A percentile compares a stretch with the other conserved stretches of the same genome.
These are phyloP conservation scores for Orthosia incerta DNA, from an alignment of 2,888 invertebrate genomes.

Conservation along the genomic window DNA sequence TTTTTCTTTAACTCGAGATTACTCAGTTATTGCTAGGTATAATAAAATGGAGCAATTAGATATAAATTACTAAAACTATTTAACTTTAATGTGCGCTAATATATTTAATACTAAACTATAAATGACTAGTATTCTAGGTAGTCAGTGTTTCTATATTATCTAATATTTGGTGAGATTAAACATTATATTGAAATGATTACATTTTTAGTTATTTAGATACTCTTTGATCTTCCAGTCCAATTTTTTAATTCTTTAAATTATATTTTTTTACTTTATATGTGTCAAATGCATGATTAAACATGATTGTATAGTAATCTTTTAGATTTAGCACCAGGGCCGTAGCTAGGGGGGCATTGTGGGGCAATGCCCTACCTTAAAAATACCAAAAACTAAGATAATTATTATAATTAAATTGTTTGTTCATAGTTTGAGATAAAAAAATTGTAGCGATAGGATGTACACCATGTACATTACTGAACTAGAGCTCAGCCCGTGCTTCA, in stretches of 20 bases:
- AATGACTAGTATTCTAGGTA: slow-evolving; percentile 69
- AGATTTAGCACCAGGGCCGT: not conserved
- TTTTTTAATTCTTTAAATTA: slow-evolving; percentile 31
- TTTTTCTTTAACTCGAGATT: slow-evolving; percentile 68
- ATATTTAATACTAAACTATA: slow-evolving; percentile 63
- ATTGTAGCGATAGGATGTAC: too few species aligned
- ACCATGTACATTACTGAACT: too few species aligned
- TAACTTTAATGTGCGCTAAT: slow-evolving; percentile 76
- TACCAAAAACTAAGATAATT: too few species aligned
- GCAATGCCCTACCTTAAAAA: too few species aligned
- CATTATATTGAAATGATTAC: slow-evolving; percentile 52
- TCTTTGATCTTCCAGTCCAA: slow-evolving; percentile 46
- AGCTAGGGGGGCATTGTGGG: too few species aligned
- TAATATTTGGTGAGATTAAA: slow-evolving; percentile 65
- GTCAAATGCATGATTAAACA: slow-evolving; percentile 3
- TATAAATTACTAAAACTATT: slow-evolving; percentile 55
- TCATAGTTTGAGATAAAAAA: too few species aligned
- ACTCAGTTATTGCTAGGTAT: slow-evolving; percentile 72
- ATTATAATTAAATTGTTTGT: too few species aligned
- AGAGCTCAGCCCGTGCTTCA: too few species aligned
- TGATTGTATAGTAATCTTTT: not conserved
- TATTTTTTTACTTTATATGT: slow-evolving; percentile 8
- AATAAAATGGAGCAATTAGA: slow-evolving; percentile 63
- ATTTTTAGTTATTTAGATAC: slow-evolving; percentile 35
- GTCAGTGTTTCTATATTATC: slow-evolving; percentile 65